Evolutionary conservation across 2,888 invertebrate species (phyloP).

Genomic region (Portevinia maculata): DNA sequence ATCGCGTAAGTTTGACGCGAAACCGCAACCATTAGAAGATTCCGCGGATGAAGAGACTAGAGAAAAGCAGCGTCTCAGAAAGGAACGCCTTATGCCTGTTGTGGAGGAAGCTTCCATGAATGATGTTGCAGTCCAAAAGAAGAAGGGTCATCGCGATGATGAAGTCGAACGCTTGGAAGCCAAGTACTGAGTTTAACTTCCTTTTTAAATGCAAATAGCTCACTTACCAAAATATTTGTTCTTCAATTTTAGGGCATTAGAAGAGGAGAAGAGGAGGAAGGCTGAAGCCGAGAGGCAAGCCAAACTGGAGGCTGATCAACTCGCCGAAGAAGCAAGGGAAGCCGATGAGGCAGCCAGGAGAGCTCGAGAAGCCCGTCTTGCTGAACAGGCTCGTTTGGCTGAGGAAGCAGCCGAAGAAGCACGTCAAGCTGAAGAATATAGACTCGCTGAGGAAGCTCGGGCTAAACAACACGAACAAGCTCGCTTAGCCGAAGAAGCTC

Average conservation of each 20-base stretch:
- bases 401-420: conserved; percentile 80
- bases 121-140: conserved; percentile 82
- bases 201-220: not conserved
- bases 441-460: too few relatives aligned
- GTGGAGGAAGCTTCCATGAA: conserved; percentile 82
- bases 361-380: conserved; percentile 80
- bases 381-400: conserved; percentile 82
- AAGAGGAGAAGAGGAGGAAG: conserved; percentile 85
- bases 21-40: conserved; percentile 85
- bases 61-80: conserved; percentile 86
- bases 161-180: conserved; percentile 84
- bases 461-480: conserved; percentile 83
- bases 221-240: not conserved
- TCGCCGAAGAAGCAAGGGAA: conserved; percentile 63
- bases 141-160: conserved; percentile 84
- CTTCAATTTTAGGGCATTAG: conserved; percentile 82
- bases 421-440: conserved; percentile 81
- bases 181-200: conserved; percentile 76
- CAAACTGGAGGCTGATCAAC: conserved; percentile 79
- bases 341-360: conserved; percentile 76
- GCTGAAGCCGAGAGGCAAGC: conserved; percentile 84
- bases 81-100: conserved; percentile 85
- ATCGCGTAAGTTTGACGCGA: conserved; percentile 87
- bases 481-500: conserved; percentile 81
- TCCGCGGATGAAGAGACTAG: conserved; percentile 85